Evolutionary conservation across 2,888 invertebrate genomes (phyloP).

Genomic region (Temnothorax ravouxi): DNA sequence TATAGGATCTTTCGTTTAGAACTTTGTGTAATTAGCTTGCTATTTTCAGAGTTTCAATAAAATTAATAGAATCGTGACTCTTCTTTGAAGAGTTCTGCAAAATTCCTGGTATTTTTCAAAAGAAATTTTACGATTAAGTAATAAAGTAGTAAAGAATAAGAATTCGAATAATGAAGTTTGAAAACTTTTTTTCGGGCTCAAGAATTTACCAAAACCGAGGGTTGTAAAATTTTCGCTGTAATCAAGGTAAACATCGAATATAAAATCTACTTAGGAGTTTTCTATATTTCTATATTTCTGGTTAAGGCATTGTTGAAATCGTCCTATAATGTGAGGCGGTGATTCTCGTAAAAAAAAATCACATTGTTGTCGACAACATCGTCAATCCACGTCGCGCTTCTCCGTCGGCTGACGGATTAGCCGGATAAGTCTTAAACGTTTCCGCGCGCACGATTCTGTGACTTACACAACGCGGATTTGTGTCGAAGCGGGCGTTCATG

Average conservation of each 20-base stretch:
- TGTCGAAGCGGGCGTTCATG: conserved; percentile 29
- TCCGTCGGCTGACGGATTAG: conserved; percentile 33
- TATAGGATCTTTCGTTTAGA: background rate
- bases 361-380: conserved; percentile 13
- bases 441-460: conserved; percentile 36
- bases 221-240: background rate
- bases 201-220: background rate
- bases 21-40: background rate
- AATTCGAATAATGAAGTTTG: background rate
- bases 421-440: conserved; percentile 41
- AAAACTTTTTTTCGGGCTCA: background rate
- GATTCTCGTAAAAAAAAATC: conserved; percentile 33
- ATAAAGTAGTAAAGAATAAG: background rate
- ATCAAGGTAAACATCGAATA: background rate
- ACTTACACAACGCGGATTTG: conserved; percentile 37
- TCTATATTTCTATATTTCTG: background rate
- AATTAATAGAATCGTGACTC: background rate
- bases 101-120: background rate
- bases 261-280: background rate
- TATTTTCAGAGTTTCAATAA: background rate
- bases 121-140: background rate
- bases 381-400: conserved; percentile 22
- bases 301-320: background rate
- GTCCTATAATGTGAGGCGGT: background rate
- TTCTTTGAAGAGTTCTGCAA: background rate